phyloP scores from a whole-genome alignment of 1,140 invertebrate species.

The Conus betulinus region DNA sequence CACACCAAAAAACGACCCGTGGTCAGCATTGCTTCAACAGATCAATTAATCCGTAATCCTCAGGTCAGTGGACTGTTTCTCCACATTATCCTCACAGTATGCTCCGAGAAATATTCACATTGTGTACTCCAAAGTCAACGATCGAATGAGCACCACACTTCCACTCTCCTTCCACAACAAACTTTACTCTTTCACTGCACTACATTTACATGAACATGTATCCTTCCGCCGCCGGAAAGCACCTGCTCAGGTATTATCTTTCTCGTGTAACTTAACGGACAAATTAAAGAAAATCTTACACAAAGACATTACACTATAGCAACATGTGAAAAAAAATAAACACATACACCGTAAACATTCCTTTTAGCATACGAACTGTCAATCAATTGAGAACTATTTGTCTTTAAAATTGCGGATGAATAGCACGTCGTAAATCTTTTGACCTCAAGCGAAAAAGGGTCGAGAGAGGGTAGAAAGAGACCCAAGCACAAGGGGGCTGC shows the following conservation, averaged over 20 bases:
- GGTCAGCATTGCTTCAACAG: constrained; percentile 30
- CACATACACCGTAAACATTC: neutral
- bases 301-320: neutral
- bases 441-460: constrained; percentile 33
- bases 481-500: neutral
- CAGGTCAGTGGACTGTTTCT: constrained; percentile 23
- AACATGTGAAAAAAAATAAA: neutral
- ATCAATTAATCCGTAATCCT: constrained; percentile 24
- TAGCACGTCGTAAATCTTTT: constrained; percentile 14
- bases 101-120: constrained; percentile 32
- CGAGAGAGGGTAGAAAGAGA: neutral
- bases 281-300: neutral
- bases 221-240: constrained; percentile 33
- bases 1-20: constrained; percentile 26
- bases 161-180: constrained; percentile 36
- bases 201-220: constrained; percentile 33
- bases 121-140: constrained; percentile 19
- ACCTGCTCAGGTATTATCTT: constrained; percentile 31
- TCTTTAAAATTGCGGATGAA: constrained; percentile 8
- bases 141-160: constrained; percentile 25
- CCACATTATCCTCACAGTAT: constrained; percentile 24
- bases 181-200: constrained; percentile 33
- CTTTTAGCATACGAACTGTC: neutral
- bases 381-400: neutral
- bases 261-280: too few species aligned